Percentiles rank a stretch among this genome's conserved stretches.
These are phyloP conservation scores for Diplolepis rosae DNA, from an alignment of 2,888 invertebrate genomes.

Conservation along the genomic window DNA sequence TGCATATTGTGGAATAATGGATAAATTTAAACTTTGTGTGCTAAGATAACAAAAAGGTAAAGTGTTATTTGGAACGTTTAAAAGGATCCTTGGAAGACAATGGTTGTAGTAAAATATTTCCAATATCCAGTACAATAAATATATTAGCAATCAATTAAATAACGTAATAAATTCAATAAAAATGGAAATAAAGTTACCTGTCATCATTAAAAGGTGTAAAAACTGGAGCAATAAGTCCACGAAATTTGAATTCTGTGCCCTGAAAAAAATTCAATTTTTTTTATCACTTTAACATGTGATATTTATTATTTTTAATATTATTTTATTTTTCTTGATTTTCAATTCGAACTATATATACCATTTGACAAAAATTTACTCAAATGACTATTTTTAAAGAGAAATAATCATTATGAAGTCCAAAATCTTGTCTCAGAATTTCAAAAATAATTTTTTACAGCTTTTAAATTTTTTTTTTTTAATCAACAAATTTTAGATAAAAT, in stretches of 20 bases:
- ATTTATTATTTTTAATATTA: background rate
- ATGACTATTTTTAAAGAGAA: background rate
- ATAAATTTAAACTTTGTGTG: conserved; percentile 56
- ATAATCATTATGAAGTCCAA: too few relatives aligned
- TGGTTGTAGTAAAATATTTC: too few relatives aligned
- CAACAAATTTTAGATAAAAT: background rate
- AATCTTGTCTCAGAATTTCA: too few relatives aligned
- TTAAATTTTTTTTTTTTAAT: background rate
- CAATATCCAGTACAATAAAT: too few relatives aligned
- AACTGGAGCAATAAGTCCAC: conserved; percentile 82
- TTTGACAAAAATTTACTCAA: background rate
- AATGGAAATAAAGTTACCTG: conserved; percentile 66
- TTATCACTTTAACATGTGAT: background rate
- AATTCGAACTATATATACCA: background rate
- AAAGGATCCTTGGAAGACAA: too few relatives aligned
- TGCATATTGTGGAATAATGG: conserved; percentile 79
- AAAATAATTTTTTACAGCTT: too few relatives aligned
- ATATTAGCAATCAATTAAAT: too few relatives aligned
- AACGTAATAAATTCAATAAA: background rate
- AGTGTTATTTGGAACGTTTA: background rate
- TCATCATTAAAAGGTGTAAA: conserved; percentile 80
- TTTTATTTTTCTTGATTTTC: background rate
- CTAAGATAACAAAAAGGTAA: conserved; percentile 30
- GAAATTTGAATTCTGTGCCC: conserved; percentile 71
- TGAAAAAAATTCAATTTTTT: conserved; percentile 31